These are phyloP conservation scores for Pteropus rufus DNA, from an alignment of 2,797 vertebrate species.

Conservation along the genomic window DNA sequence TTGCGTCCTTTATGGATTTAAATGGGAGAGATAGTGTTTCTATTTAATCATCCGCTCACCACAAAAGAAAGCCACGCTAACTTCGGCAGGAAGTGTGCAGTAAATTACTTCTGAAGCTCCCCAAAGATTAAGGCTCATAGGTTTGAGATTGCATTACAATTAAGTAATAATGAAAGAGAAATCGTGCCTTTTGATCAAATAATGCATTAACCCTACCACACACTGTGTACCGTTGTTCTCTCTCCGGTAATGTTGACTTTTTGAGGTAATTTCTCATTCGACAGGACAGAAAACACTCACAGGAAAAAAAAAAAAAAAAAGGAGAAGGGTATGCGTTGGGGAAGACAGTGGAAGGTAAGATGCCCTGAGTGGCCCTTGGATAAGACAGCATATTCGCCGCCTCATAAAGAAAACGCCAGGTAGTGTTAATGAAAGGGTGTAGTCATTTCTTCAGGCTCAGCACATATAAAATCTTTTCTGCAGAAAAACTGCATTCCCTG, in stretches of 20 bases:
- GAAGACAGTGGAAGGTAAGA: background rate
- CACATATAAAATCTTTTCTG: background rate
- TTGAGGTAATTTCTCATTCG: constrained; percentile 9
- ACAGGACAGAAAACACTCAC: background rate
- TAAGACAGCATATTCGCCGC: background rate
- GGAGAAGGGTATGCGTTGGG: background rate
- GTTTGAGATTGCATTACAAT: background rate
- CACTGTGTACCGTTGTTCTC: background rate
- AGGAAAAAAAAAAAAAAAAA: background rate
- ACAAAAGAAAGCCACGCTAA: background rate
- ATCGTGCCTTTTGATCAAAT: background rate
- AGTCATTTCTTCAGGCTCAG: background rate
- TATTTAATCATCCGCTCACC: constrained; percentile 11
- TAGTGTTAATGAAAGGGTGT: background rate
- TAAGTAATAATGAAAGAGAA: constrained; percentile 15
- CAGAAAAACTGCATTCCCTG: background rate
- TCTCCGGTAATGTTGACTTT: constrained; percentile 27
- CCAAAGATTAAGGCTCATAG: background rate
- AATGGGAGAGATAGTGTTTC: background rate
- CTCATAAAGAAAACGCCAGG: background rate
- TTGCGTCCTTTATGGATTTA: constrained; percentile 28
- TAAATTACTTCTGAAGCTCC: constrained; percentile 27
- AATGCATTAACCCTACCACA: background rate
- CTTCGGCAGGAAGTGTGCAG: background rate
- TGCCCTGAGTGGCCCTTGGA: background rate